Evolutionary conservation across 2,797 vertebrate genomes (phyloP).

Genomic region (Ptychobarbus kaznakovi): DNA sequence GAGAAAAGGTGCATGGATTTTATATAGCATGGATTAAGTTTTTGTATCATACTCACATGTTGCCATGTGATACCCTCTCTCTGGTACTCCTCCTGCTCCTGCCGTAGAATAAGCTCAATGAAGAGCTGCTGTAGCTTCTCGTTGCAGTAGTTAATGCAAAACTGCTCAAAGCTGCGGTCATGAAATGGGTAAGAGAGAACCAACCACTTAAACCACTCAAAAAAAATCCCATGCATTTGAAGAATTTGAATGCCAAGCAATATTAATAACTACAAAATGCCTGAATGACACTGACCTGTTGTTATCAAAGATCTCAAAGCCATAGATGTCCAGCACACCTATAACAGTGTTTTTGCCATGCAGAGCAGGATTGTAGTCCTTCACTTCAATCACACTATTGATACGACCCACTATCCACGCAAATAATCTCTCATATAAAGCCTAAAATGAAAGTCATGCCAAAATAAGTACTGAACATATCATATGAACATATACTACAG

Average conservation of each 20-base stretch:
- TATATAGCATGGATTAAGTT: neutral
- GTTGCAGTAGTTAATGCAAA: conserved; percentile 89
- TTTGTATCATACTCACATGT: conserved; percentile 75
- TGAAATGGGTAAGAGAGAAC: neutral
- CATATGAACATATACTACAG: too few species aligned
- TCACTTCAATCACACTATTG: conserved; percentile 85
- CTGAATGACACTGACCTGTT: conserved; percentile 81
- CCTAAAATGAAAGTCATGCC: conserved; percentile 70
- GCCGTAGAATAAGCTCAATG: conserved; percentile 85
- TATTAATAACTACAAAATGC: neutral
- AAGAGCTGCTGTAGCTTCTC: conserved; percentile 89
- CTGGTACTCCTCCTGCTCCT: conserved; percentile 90
- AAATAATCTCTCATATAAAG: conserved; percentile 90
- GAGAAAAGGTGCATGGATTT: neutral
- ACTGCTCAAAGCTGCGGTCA: conserved; percentile 86
- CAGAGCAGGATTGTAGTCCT: conserved; percentile 81
- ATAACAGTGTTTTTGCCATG: conserved; percentile 95
- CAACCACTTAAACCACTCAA: neutral
- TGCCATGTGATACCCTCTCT: conserved; percentile 91
- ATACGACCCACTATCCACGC: conserved; percentile 90
- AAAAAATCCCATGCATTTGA: neutral
- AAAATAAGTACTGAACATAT: neutral
- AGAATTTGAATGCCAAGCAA: neutral
- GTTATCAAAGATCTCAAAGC: conserved; percentile 93
- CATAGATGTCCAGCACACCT: conserved; percentile 92